phyloP scores from a whole-genome alignment of 92 coral and sea anemone genomes.

The Galaxea fascicularis region DNA sequence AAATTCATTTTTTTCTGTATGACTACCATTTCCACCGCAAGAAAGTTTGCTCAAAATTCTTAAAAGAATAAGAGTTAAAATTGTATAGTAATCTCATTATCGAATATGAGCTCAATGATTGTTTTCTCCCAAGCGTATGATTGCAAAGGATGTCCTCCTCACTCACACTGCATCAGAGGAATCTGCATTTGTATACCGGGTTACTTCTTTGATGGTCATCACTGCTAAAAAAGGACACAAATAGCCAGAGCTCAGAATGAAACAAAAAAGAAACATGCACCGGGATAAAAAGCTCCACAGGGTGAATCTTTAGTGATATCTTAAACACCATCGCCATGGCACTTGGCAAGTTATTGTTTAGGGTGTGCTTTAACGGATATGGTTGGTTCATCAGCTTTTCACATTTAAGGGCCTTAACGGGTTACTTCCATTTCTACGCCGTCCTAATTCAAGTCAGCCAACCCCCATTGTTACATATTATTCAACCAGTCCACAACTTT shows the following conservation, averaged over 20 bases:
- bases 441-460: too few relatives aligned
- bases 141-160: slow-evolving; percentile 86
- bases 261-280: not conserved
- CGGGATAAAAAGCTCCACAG: not conserved
- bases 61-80: too few relatives aligned
- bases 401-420: too few relatives aligned
- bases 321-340: not conserved
- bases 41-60: too few relatives aligned
- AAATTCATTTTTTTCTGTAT: too few relatives aligned
- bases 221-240: slow-evolving; percentile 60
- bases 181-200: slow-evolving; percentile 90
- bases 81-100: too few relatives aligned
- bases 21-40: too few relatives aligned
- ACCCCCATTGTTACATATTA: too few relatives aligned
- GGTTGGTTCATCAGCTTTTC: too few relatives aligned
- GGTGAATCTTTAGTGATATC: not conserved
- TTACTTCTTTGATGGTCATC: slow-evolving; percentile 88
- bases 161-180: slow-evolving; percentile 89
- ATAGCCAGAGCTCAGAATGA: slow-evolving; percentile 7
- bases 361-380: too few relatives aligned
- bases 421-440: too few relatives aligned
- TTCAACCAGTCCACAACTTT: too few relatives aligned
- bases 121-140: slow-evolving; percentile 18
- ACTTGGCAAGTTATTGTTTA: not conserved
- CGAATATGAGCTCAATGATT: not conserved